Percentiles rank a stretch among this genome's conserved stretches.
Conservation (phyloP, 2,797 vertebrate genomes). For the Anomalospiza imberbis region DNA sequence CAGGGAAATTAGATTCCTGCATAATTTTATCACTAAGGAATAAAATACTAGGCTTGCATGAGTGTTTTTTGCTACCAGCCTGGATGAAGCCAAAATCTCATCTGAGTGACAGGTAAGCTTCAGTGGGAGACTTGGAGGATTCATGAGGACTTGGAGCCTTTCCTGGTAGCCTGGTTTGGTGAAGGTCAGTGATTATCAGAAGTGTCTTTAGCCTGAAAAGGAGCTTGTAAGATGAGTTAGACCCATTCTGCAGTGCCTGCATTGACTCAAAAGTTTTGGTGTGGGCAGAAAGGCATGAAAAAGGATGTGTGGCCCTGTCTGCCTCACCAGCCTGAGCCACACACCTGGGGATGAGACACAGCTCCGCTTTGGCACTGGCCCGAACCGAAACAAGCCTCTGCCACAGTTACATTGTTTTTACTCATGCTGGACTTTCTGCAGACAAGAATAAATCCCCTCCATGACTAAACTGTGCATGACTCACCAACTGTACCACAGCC, state of each 20-base stretch:
- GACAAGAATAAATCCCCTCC: slow-evolving; percentile 13
- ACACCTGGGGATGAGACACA: not conserved
- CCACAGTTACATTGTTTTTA: not conserved
- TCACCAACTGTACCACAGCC: not conserved
- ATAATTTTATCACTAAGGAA: not conserved
- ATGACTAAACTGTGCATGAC: slow-evolving; percentile 44
- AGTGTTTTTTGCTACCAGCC: not conserved
- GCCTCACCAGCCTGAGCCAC: not conserved
- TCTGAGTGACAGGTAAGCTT: not conserved
- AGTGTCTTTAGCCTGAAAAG: not conserved
- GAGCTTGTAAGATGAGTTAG: not conserved
- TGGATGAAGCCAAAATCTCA: not conserved
- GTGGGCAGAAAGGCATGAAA: not conserved
- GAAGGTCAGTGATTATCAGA: not conserved
- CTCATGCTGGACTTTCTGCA: not conserved
- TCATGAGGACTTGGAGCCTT: not conserved
- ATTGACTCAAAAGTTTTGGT: not conserved
- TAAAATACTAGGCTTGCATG: rapidly evolving
- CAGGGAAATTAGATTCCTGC: not conserved
- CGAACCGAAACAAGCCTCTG: not conserved
- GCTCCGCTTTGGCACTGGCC: not conserved
- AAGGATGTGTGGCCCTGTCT: not conserved
- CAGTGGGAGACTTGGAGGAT: not conserved
- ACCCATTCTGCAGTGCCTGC: not conserved
- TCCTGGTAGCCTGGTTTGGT: not conserved